Conservation (phyloP, 1,140 invertebrate species). For the Caenorhabditis inopinata region DNA sequence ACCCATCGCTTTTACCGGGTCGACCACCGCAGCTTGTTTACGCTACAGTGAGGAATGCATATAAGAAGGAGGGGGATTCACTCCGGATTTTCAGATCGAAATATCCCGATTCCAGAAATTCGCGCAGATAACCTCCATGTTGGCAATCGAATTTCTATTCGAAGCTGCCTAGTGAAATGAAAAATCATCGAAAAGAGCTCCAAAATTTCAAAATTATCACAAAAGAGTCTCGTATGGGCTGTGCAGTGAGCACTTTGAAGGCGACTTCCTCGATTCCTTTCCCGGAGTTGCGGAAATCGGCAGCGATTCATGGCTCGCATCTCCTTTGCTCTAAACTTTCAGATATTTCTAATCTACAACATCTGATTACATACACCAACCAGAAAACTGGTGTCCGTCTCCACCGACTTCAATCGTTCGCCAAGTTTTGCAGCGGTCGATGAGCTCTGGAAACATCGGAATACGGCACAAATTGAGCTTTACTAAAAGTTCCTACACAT, state of each 20-base stretch:
- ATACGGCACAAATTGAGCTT: background rate
- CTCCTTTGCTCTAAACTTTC: background rate
- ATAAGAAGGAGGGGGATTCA: no score
- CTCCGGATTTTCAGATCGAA: no score
- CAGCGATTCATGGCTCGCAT: background rate
- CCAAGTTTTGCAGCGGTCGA: background rate
- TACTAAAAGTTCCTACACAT: background rate
- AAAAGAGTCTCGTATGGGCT: background rate
- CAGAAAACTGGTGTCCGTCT: slow-evolving; percentile 18
- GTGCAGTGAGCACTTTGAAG: background rate
- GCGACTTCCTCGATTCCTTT: background rate
- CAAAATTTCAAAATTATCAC: background rate
- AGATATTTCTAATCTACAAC: background rate
- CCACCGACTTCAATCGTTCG: background rate
- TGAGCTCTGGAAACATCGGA: slow-evolving; percentile 4
- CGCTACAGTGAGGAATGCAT: no score
- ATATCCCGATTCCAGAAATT: no score
- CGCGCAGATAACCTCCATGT: no score
- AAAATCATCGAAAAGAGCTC: no score
- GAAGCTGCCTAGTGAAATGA: no score
- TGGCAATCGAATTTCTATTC: no score
- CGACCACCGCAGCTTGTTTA: no score
- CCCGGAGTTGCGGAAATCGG: background rate
- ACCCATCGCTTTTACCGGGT: no score
- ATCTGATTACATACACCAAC: background rate